Percentiles rank a stretch among this genome's conserved stretches.
Conservation (phyloP, 2,113 vertebrate species). For the Heliornis fulica region DNA sequence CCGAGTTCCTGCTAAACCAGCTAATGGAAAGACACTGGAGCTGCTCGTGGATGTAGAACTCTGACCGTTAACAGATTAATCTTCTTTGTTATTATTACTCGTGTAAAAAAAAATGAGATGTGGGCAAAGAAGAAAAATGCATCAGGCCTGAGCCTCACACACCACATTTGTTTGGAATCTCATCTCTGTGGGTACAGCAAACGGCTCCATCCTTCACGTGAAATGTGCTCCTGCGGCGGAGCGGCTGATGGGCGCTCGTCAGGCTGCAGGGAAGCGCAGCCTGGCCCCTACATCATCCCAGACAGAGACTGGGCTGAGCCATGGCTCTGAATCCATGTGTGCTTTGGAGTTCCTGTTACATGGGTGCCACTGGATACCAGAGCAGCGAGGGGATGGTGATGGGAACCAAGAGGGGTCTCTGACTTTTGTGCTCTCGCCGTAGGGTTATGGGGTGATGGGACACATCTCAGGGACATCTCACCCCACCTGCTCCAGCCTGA, state of each 20-base stretch:
- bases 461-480: neutral
- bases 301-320: neutral
- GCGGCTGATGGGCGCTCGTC: neutral
- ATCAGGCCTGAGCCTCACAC: neutral
- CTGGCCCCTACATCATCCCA: neutral
- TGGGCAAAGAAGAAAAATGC: neutral
- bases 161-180: neutral
- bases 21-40: neutral
- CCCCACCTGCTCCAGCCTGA: neutral
- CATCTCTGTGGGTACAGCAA: neutral
- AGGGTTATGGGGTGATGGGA: neutral
- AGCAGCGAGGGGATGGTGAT: no score
- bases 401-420: neutral
- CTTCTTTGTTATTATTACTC: neutral
- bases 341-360: neutral
- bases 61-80: neutral
- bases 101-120: neutral
- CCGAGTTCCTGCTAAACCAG: neutral
- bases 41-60: neutral
- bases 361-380: neutral
- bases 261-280: neutral
- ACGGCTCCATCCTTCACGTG: neutral
- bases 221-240: neutral
- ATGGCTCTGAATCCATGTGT: neutral
- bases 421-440: neutral